These are phyloP conservation scores for Tetramorium simillimum DNA, from an alignment of 1,140 invertebrate species.

Conservation along the genomic window DNA sequence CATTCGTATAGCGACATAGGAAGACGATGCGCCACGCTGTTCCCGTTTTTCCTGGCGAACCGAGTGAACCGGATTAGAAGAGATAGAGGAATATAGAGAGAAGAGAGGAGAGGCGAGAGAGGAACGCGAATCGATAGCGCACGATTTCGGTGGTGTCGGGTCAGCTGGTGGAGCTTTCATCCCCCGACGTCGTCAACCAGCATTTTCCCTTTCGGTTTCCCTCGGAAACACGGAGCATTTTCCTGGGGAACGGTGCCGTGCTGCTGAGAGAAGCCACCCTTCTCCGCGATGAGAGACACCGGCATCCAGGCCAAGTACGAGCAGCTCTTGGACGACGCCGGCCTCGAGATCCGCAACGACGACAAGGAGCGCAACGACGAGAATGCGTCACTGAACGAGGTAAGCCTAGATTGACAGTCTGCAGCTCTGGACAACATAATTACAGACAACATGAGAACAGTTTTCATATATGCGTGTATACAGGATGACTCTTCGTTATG, in stretches of 20 bases:
- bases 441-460: background rate
- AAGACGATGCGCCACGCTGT: conserved; percentile 48
- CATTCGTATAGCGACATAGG: background rate
- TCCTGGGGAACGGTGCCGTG: too few relatives aligned
- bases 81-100: background rate
- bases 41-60: conserved; percentile 54
- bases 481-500: background rate
- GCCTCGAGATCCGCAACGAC: conserved; percentile 43
- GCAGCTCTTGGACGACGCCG: conserved; percentile 70
- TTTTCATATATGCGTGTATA: background rate
- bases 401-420: conserved; percentile 7
- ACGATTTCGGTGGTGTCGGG: conserved; percentile 4
- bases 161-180: conserved; percentile 36
- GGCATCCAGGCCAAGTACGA: conserved; percentile 64
- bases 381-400: conserved; percentile 58
- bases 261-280: background rate
- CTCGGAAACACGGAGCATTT: background rate
- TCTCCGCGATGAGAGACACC: conserved; percentile 69
- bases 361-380: conserved; percentile 60
- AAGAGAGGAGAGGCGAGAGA: background rate
- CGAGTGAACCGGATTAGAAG: conserved; percentile 46
- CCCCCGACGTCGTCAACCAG: background rate
- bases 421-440: background rate
- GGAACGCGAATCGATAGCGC: conserved; percentile 34
- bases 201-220: background rate